These are phyloP conservation scores for Acestrorhynchus altus DNA, from an alignment of 2,797 vertebrate species.

Conservation along the genomic window DNA sequence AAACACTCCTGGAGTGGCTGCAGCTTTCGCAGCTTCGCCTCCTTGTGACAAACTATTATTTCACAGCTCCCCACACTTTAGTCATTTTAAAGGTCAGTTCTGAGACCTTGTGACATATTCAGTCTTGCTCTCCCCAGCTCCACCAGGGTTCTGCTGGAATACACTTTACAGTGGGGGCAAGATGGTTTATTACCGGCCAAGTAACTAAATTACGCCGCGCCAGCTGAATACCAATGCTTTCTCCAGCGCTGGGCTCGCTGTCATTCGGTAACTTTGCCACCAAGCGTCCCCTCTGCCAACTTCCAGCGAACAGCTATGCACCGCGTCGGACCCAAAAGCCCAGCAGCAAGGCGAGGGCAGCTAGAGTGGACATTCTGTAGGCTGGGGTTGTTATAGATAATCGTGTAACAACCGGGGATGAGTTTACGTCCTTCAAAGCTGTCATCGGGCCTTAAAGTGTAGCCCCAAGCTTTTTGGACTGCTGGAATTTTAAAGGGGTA, in stretches of 20 bases:
- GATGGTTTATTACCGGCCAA: constrained; percentile 43
- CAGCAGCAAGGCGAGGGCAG: neutral
- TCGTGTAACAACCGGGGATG: constrained; percentile 37
- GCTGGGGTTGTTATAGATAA: constrained; percentile 34
- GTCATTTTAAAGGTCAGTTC: constrained; percentile 60
- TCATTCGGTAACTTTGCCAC: constrained; percentile 27
- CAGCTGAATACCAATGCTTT: constrained; percentile 37
- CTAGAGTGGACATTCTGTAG: constrained; percentile 23
- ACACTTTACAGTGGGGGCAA: constrained; percentile 35
- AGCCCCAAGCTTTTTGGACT: neutral
- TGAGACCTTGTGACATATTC: constrained; percentile 52
- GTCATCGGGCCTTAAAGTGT: constrained; percentile 14
- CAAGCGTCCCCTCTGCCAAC: constrained; percentile 13
- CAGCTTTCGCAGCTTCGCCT: constrained; percentile 35
- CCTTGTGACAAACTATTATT: constrained; percentile 56
- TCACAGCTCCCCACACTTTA: constrained; percentile 45
- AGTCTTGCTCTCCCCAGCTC: constrained; percentile 19
- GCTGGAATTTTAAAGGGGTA: constrained; percentile 14
- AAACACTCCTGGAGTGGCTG: constrained; percentile 36
- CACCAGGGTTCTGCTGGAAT: constrained; percentile 42
- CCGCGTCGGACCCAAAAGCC: constrained; percentile 25
- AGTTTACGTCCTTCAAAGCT: constrained; percentile 29
- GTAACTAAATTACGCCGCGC: constrained; percentile 49
- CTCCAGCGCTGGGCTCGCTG: constrained; percentile 16
- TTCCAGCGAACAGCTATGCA: constrained; percentile 12